These are phyloP conservation scores for Labrus mixtus DNA, from an alignment of 2,113 vertebrate genomes.

Conservation along the genomic window DNA sequence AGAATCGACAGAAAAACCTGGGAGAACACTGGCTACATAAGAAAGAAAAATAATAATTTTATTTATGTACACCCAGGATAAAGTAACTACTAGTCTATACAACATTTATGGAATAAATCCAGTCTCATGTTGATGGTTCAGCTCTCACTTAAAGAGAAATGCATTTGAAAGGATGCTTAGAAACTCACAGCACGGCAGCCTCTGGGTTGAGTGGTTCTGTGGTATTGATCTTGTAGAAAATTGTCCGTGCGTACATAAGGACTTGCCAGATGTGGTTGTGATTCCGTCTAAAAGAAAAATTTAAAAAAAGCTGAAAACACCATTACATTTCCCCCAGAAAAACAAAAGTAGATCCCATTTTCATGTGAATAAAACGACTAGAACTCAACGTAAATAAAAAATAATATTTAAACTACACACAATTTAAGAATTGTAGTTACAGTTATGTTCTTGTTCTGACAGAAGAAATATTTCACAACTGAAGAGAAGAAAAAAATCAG, in stretches of 20 bases:
- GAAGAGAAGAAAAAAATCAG: no score
- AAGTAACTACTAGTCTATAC: no score
- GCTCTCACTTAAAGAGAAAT: not conserved
- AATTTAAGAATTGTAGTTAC: not conserved
- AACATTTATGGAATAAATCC: not conserved
- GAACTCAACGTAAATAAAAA: not conserved
- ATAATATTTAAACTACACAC: no score
- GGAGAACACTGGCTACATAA: no score
- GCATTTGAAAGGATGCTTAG: not conserved
- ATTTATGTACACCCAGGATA: no score
- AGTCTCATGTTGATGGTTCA: not conserved
- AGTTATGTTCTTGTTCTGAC: not conserved
- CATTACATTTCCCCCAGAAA: no score
- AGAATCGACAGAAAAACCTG: no score
- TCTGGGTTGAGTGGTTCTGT: constrained; percentile 93
- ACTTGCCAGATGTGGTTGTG: constrained; percentile 99
- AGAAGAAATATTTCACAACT: no score
- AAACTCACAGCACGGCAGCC: constrained; percentile 94
- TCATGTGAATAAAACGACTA: not conserved
- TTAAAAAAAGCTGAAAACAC: no score
- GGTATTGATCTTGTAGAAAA: constrained; percentile 99
- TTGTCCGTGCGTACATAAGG: constrained; percentile 93
- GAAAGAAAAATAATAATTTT: no score
- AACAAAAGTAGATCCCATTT: no score
- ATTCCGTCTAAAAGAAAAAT: constrained; percentile 89